Percentiles rank a stretch among this genome's conserved stretches.
Evolutionary conservation across 2,888 invertebrate genomes (phyloP).

Genomic region (Timandra comae): DNA sequence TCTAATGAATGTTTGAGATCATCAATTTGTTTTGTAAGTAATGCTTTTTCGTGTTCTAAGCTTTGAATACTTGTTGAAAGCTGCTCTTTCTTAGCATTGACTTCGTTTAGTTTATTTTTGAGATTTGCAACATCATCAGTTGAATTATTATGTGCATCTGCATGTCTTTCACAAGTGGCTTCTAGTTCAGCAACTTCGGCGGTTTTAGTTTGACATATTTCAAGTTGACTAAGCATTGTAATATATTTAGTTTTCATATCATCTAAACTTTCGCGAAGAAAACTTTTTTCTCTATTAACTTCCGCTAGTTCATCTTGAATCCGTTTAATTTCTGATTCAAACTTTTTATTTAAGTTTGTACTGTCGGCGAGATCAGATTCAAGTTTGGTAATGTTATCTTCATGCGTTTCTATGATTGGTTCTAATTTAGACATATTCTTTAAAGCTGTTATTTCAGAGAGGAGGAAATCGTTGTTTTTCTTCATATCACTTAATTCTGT

Average conservation of each 20-base stretch:
- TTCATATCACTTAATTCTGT: constrained; percentile 80
- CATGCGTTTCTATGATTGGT: constrained; percentile 84
- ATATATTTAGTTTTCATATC: constrained; percentile 74
- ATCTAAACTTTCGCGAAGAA: constrained; percentile 68
- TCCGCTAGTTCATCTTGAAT: constrained; percentile 73
- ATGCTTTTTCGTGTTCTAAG: constrained; percentile 69
- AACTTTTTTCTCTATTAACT: constrained; percentile 57
- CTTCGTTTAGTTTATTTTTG: constrained; percentile 46
- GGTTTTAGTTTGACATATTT: constrained; percentile 57
- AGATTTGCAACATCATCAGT: constrained; percentile 59
- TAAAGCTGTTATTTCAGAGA: constrained; percentile 79
- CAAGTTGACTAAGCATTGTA: constrained; percentile 59
- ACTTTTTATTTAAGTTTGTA: constrained; percentile 73
- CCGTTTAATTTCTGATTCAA: constrained; percentile 77
- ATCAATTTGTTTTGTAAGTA: constrained; percentile 59
- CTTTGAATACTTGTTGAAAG: constrained; percentile 71
- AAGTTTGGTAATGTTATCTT: constrained; percentile 80
- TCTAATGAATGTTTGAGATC: constrained; percentile 54
- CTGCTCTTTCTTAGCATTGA: constrained; percentile 64
- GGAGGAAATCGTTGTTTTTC: constrained; percentile 83
- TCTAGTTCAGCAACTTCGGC: constrained; percentile 70
- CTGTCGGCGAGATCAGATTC: constrained; percentile 81
- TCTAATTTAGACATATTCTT: constrained; percentile 81
- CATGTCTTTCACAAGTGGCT: constrained; percentile 42
- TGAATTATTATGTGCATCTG: constrained; percentile 36